Base-by-base conservation (phyloP, 2,888 invertebrate species). In the Noctua comes region DNA sequence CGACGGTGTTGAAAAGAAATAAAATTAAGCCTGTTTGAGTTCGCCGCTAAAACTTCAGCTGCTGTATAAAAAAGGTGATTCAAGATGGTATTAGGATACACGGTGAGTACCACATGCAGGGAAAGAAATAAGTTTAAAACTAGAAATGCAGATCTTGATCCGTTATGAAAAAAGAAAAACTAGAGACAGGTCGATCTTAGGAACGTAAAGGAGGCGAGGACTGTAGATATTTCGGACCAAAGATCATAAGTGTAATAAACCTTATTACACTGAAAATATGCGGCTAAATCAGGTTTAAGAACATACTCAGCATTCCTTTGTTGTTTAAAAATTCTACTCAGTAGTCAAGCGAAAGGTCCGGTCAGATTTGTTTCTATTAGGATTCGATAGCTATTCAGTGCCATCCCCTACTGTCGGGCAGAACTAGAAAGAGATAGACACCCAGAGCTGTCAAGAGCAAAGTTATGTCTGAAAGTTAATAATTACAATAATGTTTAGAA, bases 1-100 rank as follows among this genome's bases (percentile, higher is more conserved):
- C 73, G 77, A 76, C 79, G 75, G 82, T 81, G 86, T 87, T 88
- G 87, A 88, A 89, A 88, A 87, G 85, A 88, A 88, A 91, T 89
- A 88, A 84, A 86, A 80, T 82, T 82, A 77, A 79, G 77, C 46
- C 73, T 76, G 75, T 88, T 76, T 76, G 81, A 86, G 73, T 73
- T 72, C 76, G 80, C 87, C 87, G 88, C 85, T 48, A 72, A 75
- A 69, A 27, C 59, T 77, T 31, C 76, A 77, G 73, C 80, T 77
- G 77, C 73, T 70, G 71, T 66, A 54, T 59, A 68, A 78, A 75
- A 84, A 82, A 79, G 27, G 64, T 71, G 31, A 71, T 73, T 79
- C 13, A 54, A 77, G 80, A 86, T 83, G 57, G 77, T 71, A 86
- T 76, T 76, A 77, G 77, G 86, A 86, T 86, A 84, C 64, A 59